Evolutionary conservation across 2,797 vertebrate genomes (phyloP).

Genomic region (Avahi laniger): DNA sequence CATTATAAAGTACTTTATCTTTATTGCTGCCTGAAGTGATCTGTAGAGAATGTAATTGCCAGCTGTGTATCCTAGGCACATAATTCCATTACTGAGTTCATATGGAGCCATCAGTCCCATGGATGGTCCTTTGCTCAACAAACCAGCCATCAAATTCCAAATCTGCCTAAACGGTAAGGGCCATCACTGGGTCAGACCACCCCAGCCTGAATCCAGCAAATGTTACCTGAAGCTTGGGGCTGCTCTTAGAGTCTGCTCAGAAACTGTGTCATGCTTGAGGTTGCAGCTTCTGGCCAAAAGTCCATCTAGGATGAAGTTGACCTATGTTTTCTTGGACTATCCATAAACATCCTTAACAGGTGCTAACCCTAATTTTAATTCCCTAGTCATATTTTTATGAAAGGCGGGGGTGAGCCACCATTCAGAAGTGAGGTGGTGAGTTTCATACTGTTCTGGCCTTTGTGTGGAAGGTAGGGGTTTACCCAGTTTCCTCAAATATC

Average conservation of each 20-base stretch:
- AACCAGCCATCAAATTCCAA: neutral
- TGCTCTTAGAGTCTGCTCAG: neutral
- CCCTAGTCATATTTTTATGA: neutral
- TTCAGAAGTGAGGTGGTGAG: neutral
- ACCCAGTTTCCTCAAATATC: neutral
- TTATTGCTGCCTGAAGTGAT: constrained; percentile 55
- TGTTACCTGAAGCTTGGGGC: neutral
- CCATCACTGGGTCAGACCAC: neutral
- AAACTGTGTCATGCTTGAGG: neutral
- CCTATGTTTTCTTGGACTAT: neutral
- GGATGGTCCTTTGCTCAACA: neutral
- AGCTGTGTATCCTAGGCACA: constrained; percentile 5
- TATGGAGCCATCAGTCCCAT: neutral
- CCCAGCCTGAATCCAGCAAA: neutral
- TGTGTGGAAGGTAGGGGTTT: neutral
- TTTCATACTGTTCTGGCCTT: neutral
- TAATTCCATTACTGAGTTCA: constrained; percentile 5
- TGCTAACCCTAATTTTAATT: neutral
- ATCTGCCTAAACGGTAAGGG: neutral
- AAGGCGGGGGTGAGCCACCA: neutral
- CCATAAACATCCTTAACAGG: neutral
- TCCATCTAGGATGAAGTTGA: neutral
- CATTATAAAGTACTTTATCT: constrained; percentile 55
- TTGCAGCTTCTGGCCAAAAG: neutral
- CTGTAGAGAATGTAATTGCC: constrained; percentile 16